Percentiles rank a stretch among this genome's conserved stretches.
These are phyloP conservation scores for Pteronura brasiliensis DNA, from an alignment of 2,113 vertebrate genomes.

Conservation along the genomic window DNA sequence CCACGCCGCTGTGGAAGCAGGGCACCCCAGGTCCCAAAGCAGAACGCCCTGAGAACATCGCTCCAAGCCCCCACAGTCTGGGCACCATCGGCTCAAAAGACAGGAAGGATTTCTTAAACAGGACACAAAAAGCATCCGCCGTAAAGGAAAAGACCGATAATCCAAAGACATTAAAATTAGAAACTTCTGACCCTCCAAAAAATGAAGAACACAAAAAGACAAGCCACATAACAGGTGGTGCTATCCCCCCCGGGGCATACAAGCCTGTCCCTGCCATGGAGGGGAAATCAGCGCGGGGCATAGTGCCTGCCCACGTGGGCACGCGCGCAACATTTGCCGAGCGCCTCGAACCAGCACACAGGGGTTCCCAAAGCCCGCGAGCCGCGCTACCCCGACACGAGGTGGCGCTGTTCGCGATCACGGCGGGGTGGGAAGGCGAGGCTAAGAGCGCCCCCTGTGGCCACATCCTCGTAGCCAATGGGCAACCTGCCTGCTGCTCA, in stretches of 20 bases:
- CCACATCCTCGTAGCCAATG: background rate
- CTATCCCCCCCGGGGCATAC: background rate
- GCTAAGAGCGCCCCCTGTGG: background rate
- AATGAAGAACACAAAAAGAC: background rate
- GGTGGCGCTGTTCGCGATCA: background rate
- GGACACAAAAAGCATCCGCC: background rate
- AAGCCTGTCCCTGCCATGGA: background rate
- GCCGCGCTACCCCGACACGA: background rate
- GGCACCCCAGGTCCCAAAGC: background rate
- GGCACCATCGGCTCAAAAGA: background rate
- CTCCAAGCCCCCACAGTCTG: background rate
- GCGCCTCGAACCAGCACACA: rapidly evolving
- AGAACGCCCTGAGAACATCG: background rate
- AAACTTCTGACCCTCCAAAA: background rate
- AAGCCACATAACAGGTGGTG: background rate
- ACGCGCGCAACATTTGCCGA: background rate
- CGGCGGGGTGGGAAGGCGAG: rapidly evolving
- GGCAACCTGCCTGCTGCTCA: background rate
- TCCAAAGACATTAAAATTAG: background rate
- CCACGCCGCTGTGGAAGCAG: background rate
- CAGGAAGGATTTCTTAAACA: background rate
- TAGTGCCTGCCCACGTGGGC: background rate
- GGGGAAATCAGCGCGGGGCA: background rate
- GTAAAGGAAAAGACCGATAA: background rate
- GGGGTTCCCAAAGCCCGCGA: background rate